Base-by-base conservation (phyloP, 2,888 invertebrate species). In the Caradrina kadenii region DNA sequence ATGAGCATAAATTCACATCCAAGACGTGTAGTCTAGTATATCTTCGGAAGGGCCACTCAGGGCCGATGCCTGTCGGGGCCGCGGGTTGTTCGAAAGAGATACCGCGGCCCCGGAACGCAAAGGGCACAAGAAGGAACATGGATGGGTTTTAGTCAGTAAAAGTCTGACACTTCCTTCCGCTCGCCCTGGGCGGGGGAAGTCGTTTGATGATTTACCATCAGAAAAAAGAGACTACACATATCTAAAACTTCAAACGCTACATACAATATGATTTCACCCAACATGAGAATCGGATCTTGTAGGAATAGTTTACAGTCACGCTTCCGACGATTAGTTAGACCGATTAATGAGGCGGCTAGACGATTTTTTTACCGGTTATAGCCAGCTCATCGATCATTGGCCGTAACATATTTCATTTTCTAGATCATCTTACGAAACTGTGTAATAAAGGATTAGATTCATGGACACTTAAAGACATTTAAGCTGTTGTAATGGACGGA, bases 371-470 rank as follows among this genome's bases (percentile, higher is more conserved):
- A 35, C 42, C 17, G 26, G 1, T 17, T 48, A 68, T 63, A 53
- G 59, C 31, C 5, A 21, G 45, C 26, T 52, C 15, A 58, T 53
- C 22, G 15, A 67, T 35, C 31, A 74, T 22, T 26, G 15, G 19
- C 58, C 63, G 58, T 73, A 22, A 73, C 60, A 52, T n/a, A 52
- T 58, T 42, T 22, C 1, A 35, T 74, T 26, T 49, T 58, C 22
- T 26, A 53, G 31, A 26, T 15, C 45, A 17, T 42, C 50, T 73
- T 58, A 61, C 52, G 56, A 49, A 69, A 76, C 52, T 19, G 39
- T 56, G 53, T 55, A 60, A 55, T 50, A 65, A 53, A 35, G 13
- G 11, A 78, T 73, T 69, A 45, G 26, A 73, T 66, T 69, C 13
- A 69, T 52, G 63, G 63, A 63, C 17, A 73, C 42, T 63, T 39